phyloP scores from a whole-genome alignment of 2,113 vertebrate genomes.

The Todiramphus chloris region DNA sequence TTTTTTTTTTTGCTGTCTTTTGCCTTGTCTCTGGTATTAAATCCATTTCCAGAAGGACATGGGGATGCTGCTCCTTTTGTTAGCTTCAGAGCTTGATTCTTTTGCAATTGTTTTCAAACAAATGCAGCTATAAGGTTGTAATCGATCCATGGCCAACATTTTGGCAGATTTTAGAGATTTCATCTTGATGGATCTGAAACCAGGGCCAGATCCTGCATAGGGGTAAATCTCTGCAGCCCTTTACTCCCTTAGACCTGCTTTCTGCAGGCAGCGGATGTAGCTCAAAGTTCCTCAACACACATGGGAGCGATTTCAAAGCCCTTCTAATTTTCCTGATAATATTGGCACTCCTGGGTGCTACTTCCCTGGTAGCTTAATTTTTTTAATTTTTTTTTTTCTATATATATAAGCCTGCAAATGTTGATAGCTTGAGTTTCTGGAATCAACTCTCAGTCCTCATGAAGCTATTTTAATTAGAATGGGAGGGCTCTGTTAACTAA shows the following conservation, averaged over 20 bases:
- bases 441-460: slow-evolving; percentile 36
- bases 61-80: not conserved
- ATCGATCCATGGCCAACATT: not conserved
- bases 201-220: not conserved
- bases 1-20: not conserved
- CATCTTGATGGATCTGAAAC: not conserved
- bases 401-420: slow-evolving; percentile 10
- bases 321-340: slow-evolving; percentile 53
- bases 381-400: not conserved
- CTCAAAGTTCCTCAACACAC: slow-evolving; percentile 38
- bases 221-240: not conserved
- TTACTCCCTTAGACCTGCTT: not conserved
- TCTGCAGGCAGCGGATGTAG: not conserved
- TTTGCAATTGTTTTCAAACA: not conserved
- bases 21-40: not conserved
- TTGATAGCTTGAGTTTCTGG: slow-evolving; percentile 30
- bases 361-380: slow-evolving; percentile 13
- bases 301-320: slow-evolving; percentile 1
- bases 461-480: slow-evolving; percentile 59
- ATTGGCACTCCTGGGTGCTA: slow-evolving; percentile 36
- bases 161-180: not conserved
- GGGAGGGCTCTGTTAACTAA: slow-evolving; percentile 59
- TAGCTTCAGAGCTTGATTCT: not conserved
- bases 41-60: not conserved
- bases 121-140: not conserved